Evolutionary conservation across 1,140 invertebrate genomes (phyloP), one percentile per base, ranked within the genome.

Genomic region (Eupeodes corollae): DNA sequence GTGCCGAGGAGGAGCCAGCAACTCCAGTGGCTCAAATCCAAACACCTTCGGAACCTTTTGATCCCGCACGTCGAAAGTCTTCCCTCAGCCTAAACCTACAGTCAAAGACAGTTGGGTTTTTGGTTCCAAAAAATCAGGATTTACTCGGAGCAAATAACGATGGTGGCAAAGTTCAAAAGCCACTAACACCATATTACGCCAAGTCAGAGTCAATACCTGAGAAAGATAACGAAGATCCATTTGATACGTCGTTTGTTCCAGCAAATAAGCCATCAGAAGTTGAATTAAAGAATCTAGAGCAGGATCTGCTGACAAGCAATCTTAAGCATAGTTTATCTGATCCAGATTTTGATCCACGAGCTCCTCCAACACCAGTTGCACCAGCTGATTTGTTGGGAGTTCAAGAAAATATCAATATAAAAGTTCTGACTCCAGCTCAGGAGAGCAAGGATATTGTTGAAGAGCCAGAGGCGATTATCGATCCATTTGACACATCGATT

Each of bases 401-500:
- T 21, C 77, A 78, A 52, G 76, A 80, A 50, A 73, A 79, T 48
- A 77, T 80, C 44, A 75, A 82, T 49, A 72, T 75, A 5, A 82
- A 82, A 60, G 77, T 82, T 48, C 58, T 85, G 13, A 82, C 80
- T 2, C 83, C 83, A 0, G 75, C 75, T 21, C 59, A 63, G 49
- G 65, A 67, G 48, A 55, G 61, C 15, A 54, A 56, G 38, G 46
- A 59, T 33, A 26, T 69, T 32, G 57, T 55, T 14, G 59, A 50
- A 31, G 56, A 58, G 47, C 50, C 47, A 31, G 45, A 2, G 5
- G 59, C 71, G 31, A 64, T 70, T 52, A 65, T 73, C 15, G 85
- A 88, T 72, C 86, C 86, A 0, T 88, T 88, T 61, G 85, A 88
- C 56, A 88, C 86, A 0, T 87, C 83, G 0, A 82, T 83, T 51